Conservation (phyloP, 2,113 vertebrate genomes). For the Abramis brama region DNA sequence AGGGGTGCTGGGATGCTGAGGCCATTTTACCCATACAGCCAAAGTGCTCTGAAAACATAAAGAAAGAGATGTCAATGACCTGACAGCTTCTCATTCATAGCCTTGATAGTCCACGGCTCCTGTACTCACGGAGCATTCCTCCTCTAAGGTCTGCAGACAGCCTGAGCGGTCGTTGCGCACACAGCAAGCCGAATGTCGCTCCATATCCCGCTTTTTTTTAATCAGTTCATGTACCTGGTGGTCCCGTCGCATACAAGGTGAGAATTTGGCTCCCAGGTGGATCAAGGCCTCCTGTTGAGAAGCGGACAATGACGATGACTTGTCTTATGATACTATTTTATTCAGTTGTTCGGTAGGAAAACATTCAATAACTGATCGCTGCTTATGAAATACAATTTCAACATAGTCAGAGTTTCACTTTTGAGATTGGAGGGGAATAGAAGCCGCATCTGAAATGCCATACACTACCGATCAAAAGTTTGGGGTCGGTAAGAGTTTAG, state of each 20-base stretch:
- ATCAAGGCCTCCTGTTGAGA: slow-evolving; percentile 89
- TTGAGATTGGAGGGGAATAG: background rate
- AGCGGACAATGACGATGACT: background rate
- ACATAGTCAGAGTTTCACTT: background rate
- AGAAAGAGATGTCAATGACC: background rate
- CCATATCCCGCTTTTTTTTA: slow-evolving; percentile 82
- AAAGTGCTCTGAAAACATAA: slow-evolving; percentile 82
- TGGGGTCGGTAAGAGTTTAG: background rate
- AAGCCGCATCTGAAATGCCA: background rate
- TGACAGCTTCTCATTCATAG: background rate
- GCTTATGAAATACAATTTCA: background rate
- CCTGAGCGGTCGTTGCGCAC: slow-evolving; percentile 95
- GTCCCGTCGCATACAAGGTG: slow-evolving; percentile 97
- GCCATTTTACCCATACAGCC: slow-evolving; percentile 98
- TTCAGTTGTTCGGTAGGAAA: background rate
- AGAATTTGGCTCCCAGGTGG: slow-evolving; percentile 97
- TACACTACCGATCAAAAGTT: background rate
- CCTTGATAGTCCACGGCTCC: background rate
- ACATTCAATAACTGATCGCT: no score
- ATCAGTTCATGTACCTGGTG: slow-evolving; percentile 91
- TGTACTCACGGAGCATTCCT: slow-evolving; percentile 92
- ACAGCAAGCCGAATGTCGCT: slow-evolving; percentile 93
- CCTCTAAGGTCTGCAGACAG: slow-evolving; percentile 91
- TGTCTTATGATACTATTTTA: background rate
- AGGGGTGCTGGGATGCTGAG: slow-evolving; percentile 84